Conservation (phyloP, 1,140 invertebrate species). For the Hetaerina americana region DNA sequence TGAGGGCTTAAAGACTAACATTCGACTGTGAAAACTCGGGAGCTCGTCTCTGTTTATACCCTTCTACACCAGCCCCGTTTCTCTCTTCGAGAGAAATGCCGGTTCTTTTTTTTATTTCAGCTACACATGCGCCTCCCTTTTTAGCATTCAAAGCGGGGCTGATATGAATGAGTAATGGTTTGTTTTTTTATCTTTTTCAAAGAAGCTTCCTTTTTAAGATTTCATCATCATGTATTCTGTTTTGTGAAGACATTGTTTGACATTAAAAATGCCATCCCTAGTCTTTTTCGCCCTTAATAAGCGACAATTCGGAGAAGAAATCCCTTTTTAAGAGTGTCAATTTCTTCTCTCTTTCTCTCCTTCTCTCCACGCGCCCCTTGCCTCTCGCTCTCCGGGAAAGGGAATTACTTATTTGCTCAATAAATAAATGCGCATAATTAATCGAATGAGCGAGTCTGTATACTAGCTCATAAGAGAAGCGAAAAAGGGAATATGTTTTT, state of each 20-base stretch:
- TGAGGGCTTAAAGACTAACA: too few relatives aligned
- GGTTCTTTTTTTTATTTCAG: too few relatives aligned
- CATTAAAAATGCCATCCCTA: neutral
- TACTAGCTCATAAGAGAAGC: too few relatives aligned
- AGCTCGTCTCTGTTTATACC: neutral
- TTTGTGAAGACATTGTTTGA: neutral
- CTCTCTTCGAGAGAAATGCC: too few relatives aligned
- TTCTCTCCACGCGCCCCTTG: too few relatives aligned
- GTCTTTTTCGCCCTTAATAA: neutral
- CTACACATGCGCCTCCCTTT: too few relatives aligned
- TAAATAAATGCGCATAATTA: neutral
- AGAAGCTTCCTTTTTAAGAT: neutral
- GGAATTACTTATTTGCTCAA: neutral
- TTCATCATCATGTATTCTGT: neutral
- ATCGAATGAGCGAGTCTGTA: too few relatives aligned
- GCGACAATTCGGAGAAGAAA: neutral
- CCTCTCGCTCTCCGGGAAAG: neutral
- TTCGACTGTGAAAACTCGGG: neutral
- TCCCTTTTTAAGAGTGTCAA: neutral
- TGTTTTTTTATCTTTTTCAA: neutral
- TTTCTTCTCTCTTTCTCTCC: too few relatives aligned
- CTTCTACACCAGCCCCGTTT: neutral
- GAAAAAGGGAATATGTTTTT: too few relatives aligned
- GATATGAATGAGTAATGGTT: neutral
- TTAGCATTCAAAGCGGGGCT: neutral